These are phyloP conservation scores for Aurelia coerulea DNA, from an alignment of 30 jellyfish, hydroid and myxozoan species.

Conservation along the genomic window DNA sequence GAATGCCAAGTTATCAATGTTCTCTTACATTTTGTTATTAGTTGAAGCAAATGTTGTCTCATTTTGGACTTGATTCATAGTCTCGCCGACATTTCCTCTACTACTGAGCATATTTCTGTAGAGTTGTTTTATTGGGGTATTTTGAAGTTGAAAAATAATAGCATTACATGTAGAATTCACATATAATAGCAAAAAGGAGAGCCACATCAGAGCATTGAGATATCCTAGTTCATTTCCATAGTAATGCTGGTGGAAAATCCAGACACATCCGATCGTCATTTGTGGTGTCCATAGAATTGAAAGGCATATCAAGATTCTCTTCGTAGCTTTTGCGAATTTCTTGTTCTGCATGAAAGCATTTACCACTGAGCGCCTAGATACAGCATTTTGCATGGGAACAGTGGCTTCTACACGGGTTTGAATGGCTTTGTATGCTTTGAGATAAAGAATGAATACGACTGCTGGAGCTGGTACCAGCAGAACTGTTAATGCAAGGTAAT, in stretches of 20 bases:
- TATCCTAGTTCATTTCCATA: too few species aligned
- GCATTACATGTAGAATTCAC: background rate
- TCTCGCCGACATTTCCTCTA: background rate
- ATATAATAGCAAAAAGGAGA: background rate
- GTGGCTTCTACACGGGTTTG: background rate
- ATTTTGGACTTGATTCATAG: too few species aligned
- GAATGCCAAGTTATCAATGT: too few species aligned
- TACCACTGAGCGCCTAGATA: too few species aligned
- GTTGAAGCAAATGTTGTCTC: too few species aligned
- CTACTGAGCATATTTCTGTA: background rate
- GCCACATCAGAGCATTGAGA: background rate
- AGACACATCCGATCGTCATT: background rate
- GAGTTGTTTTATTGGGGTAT: background rate
- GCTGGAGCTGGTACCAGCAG: background rate
- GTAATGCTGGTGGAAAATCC: too few species aligned
- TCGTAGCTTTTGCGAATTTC: slow-evolving; percentile 1
- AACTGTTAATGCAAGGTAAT: background rate
- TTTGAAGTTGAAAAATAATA: background rate
- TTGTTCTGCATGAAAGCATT: background rate
- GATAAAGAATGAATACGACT: background rate
- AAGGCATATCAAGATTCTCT: background rate
- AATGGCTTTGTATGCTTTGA: slow-evolving; percentile 18
- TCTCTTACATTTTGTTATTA: too few species aligned
- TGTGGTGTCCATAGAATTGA: background rate
- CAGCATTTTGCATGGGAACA: background rate